Percentiles rank a stretch among this genome's conserved stretches.
Evolutionary conservation across 2,797 vertebrate genomes (phyloP).

Genomic region (Neosilurus hyrtlii): DNA sequence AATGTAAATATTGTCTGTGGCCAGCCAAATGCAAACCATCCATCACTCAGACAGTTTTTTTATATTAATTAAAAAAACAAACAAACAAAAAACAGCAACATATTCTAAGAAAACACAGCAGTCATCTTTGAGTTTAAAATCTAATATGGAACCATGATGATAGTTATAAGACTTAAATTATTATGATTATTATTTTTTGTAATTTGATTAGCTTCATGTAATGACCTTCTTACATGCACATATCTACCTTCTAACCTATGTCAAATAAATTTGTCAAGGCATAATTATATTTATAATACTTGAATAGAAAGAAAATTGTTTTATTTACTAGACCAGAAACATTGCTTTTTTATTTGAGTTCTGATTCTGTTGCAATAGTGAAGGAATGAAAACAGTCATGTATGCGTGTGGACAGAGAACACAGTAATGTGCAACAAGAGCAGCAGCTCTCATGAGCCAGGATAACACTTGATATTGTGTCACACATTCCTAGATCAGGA

Average conservation of each 20-base stretch:
- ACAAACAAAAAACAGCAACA: background rate
- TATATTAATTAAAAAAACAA: too few species aligned
- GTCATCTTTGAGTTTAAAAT: background rate
- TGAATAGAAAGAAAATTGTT: background rate
- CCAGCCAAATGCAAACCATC: background rate
- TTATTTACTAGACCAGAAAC: background rate
- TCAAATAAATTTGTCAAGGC: background rate
- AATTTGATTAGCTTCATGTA: background rate
- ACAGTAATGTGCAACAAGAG: too few species aligned
- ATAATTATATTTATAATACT: background rate
- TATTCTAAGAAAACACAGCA: background rate
- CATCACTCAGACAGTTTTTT: background rate
- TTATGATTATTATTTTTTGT: background rate
- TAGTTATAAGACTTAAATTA: background rate
- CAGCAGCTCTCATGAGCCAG: too few species aligned
- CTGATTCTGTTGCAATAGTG: too few species aligned
- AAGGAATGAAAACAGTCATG: too few species aligned
- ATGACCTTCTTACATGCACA: background rate
- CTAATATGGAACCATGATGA: background rate
- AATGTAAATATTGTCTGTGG: background rate
- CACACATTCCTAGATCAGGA: too few species aligned
- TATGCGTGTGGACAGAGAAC: too few species aligned
- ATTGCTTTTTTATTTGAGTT: background rate
- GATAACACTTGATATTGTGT: too few species aligned
- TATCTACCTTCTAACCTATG: background rate